Conservation (phyloP, 2,113 vertebrate genomes). For the Platichthys stellatus region DNA sequence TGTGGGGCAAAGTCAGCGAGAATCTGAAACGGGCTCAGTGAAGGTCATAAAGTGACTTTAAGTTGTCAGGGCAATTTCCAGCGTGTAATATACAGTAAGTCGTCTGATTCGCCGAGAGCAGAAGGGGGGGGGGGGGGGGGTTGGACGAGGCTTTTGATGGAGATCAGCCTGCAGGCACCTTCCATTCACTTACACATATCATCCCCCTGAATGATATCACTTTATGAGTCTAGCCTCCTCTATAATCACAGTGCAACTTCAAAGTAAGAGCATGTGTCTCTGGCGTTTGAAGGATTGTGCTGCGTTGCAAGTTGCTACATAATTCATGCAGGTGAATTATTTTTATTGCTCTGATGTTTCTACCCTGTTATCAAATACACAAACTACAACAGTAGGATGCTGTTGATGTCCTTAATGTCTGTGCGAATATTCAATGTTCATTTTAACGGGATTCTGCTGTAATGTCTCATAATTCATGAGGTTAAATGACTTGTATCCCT, state of each 20-base stretch:
- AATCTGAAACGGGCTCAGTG: constrained; percentile 66
- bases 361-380: constrained; percentile 17
- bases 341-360: constrained; percentile 23
- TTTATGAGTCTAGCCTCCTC: constrained; percentile 22
- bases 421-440: too few species aligned
- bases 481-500: too few species aligned
- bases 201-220: constrained; percentile 40
- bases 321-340: constrained; percentile 41
- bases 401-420: too few species aligned
- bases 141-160: constrained; percentile 65
- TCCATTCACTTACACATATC: constrained; percentile 53
- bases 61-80: constrained; percentile 71
- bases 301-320: constrained; percentile 49
- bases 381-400: neutral
- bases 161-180: constrained; percentile 56
- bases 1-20: constrained; percentile 75
- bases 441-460: too few species aligned
- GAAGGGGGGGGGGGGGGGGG: constrained; percentile 18
- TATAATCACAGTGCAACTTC: constrained; percentile 48
- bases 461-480: too few species aligned
- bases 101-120: constrained; percentile 51
- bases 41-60: constrained; percentile 75
- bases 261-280: constrained; percentile 24
- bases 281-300: constrained; percentile 15
- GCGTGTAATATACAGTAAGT: constrained; percentile 64